Conservation (phyloP, 2,888 invertebrate genomes). For the Pandemis heparana region DNA sequence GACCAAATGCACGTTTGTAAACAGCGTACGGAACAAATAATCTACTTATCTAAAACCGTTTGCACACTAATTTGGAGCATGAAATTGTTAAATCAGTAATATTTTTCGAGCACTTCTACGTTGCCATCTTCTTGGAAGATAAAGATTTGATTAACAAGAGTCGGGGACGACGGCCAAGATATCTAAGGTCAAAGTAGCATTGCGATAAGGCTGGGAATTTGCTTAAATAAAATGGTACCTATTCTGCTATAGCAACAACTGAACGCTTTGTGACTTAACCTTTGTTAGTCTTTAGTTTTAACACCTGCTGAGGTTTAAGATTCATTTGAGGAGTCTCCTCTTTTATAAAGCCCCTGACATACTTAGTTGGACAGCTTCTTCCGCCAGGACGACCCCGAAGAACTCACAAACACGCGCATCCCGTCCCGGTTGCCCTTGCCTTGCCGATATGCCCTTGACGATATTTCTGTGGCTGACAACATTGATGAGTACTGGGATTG, state of each 20-base stretch:
- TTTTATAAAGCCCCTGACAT: background rate
- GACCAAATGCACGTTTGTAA: too few species aligned
- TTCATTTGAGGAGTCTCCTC: background rate
- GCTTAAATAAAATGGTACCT: background rate
- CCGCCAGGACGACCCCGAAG: background rate
- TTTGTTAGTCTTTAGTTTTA: background rate
- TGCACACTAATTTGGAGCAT: background rate
- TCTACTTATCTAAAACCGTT: background rate
- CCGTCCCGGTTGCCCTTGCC: too few species aligned
- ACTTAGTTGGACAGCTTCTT: background rate
- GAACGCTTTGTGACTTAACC: background rate
- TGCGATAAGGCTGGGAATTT: conserved; percentile 1
- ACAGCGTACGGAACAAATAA: too few species aligned
- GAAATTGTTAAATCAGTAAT: background rate
- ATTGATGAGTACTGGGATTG: background rate
- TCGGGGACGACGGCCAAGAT: conserved; percentile 7
- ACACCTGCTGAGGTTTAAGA: background rate
- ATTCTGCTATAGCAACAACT: background rate
- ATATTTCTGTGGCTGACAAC: background rate
- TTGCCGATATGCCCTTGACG: background rate
- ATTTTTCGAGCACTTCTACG: background rate
- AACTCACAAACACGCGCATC: background rate
- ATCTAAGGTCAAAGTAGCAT: background rate
- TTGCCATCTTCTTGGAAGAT: background rate
- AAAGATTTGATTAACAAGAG: conserved; percentile 3